Evolutionary conservation across 2,888 invertebrate species (phyloP).

Genomic region (Phortica okadai): DNA sequence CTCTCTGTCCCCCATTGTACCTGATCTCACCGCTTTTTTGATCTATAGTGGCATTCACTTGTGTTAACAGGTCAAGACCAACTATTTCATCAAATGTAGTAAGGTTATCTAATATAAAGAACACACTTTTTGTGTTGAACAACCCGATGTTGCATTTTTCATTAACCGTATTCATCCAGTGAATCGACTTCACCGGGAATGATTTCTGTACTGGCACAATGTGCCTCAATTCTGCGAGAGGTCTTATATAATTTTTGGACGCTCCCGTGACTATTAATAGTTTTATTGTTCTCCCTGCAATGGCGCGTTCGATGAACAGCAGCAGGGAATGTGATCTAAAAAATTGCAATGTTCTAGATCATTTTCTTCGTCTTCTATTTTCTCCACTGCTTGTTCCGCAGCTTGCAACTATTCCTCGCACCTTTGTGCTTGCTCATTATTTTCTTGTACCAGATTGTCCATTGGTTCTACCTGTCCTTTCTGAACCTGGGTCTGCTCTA

Average conservation of each 20-base stretch:
- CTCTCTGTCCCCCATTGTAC: constrained; percentile 38
- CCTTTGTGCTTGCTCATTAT: neutral
- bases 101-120: constrained; percentile 30
- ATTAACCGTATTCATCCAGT: too few species aligned
- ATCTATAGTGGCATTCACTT: constrained; percentile 37
- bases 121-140: constrained; percentile 28
- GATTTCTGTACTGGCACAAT: constrained; percentile 16
- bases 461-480: too few species aligned
- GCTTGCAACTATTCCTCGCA: neutral
- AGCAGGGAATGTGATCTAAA: constrained; percentile 33
- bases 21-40: constrained; percentile 29
- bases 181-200: constrained; percentile 35
- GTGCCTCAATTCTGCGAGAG: constrained; percentile 20
- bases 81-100: constrained; percentile 41
- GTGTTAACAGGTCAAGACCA: constrained; percentile 42
- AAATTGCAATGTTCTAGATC: constrained; percentile 19
- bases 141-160: too few species aligned
- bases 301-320: constrained; percentile 17
- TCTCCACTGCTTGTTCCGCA: neutral
- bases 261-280: constrained; percentile 39
- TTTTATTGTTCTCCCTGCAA: constrained; percentile 22
- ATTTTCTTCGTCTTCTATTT: neutral
- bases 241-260: constrained; percentile 36
- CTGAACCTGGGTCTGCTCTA: too few species aligned
- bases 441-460: constrained; percentile 14